phyloP scores from a whole-genome alignment of 2,888 invertebrate genomes.

The Protonemura montana region DNA sequence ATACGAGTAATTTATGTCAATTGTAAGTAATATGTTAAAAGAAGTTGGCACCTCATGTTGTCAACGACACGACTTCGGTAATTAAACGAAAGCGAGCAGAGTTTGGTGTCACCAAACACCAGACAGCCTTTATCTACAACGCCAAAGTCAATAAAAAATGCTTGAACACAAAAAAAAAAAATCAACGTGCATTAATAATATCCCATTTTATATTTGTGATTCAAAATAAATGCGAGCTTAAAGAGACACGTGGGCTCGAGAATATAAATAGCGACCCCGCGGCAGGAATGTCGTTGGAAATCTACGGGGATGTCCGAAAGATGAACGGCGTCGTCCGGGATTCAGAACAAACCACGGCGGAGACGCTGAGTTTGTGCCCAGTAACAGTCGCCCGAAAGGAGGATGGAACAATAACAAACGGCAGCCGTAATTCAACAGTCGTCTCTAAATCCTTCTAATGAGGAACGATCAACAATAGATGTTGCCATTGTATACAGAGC shows the following conservation, averaged over 20 bases:
- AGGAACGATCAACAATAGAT: not conserved
- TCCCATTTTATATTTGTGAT: not conserved
- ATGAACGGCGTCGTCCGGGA: not conserved
- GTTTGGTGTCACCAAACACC: conserved; percentile 1
- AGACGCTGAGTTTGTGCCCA: not conserved
- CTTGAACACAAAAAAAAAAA: not conserved
- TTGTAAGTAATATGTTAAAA: not conserved
- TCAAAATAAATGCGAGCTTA: not conserved
- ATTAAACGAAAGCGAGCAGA: not conserved
- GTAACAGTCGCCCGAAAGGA: not conserved
- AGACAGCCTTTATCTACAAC: not conserved
- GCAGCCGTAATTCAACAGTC: not conserved
- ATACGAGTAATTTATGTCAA: no score
- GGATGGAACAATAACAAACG: not conserved
- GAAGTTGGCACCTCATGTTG: not conserved
- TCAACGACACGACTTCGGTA: not conserved
- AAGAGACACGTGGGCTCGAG: not conserved
- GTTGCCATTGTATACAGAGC: not conserved
- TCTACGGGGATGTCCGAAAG: not conserved
- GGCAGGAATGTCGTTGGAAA: conserved; percentile 19
- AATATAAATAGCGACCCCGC: not conserved
- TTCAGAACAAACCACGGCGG: not conserved
- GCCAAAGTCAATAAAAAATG: conserved; percentile 20
- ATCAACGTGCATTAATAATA: not conserved
- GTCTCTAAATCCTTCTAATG: not conserved